phyloP scores from a whole-genome alignment of 2,888 invertebrate species.

The Tanaodytes sp. region DNA sequence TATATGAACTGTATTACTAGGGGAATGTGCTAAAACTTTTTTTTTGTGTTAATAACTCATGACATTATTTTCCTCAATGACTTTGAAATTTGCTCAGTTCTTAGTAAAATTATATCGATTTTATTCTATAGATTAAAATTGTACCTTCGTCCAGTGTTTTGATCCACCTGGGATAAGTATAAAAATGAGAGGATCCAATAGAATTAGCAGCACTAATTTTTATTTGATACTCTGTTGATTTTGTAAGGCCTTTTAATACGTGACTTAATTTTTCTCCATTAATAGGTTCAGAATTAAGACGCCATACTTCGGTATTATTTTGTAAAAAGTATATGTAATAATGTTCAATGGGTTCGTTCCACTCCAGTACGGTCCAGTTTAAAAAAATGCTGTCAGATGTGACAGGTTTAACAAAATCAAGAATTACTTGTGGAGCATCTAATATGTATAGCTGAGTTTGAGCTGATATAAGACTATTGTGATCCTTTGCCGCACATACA shows the following conservation, averaged over 20 bases:
- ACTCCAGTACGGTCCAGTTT: conserved; percentile 87
- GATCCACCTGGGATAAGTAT: conserved; percentile 75
- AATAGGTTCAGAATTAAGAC: conserved; percentile 77
- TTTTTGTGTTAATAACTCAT: too few relatives aligned
- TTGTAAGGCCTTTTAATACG: conserved; percentile 79
- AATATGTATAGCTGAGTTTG: conserved; percentile 77
- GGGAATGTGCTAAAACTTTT: too few relatives aligned
- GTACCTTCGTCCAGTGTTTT: conserved; percentile 77
- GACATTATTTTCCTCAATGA: too few relatives aligned
- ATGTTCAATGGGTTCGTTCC: conserved; percentile 80
- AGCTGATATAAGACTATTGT: conserved; percentile 72
- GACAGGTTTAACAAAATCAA: conserved; percentile 83
- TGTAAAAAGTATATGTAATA: conserved; percentile 77
- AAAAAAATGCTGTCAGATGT: conserved; percentile 83
- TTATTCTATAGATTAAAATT: too few relatives aligned
- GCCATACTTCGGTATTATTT: conserved; percentile 75
- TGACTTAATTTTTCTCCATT: conserved; percentile 79
- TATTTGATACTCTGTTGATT: conserved; percentile 80
- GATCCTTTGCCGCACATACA: conserved; percentile 67
- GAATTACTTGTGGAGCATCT: conserved; percentile 81
- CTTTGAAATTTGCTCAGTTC: too few relatives aligned
- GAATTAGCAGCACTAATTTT: conserved; percentile 80
- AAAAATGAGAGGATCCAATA: conserved; percentile 77
- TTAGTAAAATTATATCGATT: conserved; percentile 79
- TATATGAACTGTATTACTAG: conserved; percentile 79